Percentiles rank a stretch among this genome's conserved stretches.
phyloP scores from a whole-genome alignment of 1,140 invertebrate species.

The Mycetomoellerius zeteki region DNA sequence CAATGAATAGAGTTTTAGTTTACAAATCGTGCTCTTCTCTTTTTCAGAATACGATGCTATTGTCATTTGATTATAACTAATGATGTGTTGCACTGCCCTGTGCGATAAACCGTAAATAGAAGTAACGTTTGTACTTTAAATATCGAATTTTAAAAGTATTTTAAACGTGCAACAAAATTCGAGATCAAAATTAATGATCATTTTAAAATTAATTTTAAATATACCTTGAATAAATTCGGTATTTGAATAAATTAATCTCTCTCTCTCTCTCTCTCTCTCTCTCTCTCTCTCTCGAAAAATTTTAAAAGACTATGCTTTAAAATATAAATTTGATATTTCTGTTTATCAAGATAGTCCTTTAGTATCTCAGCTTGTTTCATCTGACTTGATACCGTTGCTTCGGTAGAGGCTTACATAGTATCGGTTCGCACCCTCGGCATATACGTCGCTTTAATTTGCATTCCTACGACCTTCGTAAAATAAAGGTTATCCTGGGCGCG shows the following conservation, averaged over 20 bases:
- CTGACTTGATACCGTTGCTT: conserved; percentile 31
- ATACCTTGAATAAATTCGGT: background rate
- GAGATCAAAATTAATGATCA: background rate
- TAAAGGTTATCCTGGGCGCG: conserved; percentile 81
- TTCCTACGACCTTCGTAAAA: conserved; percentile 79
- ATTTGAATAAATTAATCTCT: background rate
- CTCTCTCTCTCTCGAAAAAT: background rate
- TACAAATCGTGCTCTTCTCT: background rate
- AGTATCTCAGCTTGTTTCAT: conserved; percentile 18
- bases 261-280: no score
- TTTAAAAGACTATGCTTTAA: background rate
- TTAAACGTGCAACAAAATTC: background rate
- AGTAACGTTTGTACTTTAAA: background rate
- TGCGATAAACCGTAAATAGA: conserved; percentile 30
- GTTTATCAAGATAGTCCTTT: background rate
- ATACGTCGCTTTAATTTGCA: conserved; percentile 80
- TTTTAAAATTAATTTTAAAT: background rate
- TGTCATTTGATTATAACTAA: conserved; percentile 53
- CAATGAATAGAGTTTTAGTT: conserved; percentile 54
- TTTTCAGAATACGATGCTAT: conserved; percentile 20
- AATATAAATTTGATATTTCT: conserved; percentile 22
- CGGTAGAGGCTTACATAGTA: conserved; percentile 43
- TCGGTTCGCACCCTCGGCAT: conserved; percentile 57
- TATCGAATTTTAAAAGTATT: background rate
- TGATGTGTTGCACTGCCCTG: background rate